Evolutionary conservation across 2,113 vertebrate species (phyloP).

Genomic region (Rhinopomastus cyanomelas): DNA sequence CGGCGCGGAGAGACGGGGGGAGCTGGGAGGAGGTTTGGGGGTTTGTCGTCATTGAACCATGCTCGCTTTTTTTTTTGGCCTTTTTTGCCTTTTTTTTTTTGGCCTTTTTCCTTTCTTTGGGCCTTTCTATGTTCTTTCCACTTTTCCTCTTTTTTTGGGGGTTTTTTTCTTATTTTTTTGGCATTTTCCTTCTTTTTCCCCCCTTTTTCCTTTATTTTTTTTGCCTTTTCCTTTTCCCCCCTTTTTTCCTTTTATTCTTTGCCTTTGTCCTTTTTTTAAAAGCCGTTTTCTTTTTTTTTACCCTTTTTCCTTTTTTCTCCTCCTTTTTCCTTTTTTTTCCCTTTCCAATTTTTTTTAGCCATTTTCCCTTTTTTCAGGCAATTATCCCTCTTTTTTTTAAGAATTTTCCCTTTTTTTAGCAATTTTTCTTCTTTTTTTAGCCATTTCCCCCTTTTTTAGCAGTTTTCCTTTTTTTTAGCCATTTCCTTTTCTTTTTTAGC

Average conservation of each 20-base stretch:
- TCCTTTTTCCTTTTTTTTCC: too few relatives aligned
- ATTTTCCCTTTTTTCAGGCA: neutral
- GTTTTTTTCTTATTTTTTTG: neutral
- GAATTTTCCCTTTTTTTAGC: neutral
- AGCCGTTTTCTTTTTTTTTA: neutral
- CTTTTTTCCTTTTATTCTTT: too few relatives aligned
- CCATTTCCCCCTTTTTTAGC: neutral
- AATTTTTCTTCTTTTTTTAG: neutral
- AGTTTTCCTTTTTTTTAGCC: neutral
- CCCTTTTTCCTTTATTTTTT: too few relatives aligned
- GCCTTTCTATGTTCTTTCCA: neutral
- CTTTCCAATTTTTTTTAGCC: neutral
- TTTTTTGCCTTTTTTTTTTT: neutral
- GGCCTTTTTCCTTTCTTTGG: neutral
- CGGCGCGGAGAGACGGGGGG: constrained; percentile 42
- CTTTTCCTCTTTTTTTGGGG: neutral
- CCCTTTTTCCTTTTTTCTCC: too few relatives aligned
- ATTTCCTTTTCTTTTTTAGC: neutral
- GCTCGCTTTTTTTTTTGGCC: neutral
- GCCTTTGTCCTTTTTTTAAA: neutral
- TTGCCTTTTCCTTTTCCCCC: too few relatives aligned
- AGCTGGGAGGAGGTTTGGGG: constrained; percentile 65
- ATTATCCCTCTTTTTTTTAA: neutral
- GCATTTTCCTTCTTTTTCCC: too few relatives aligned
- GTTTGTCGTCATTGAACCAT: constrained; percentile 61